Evolutionary conservation across 2,113 vertebrate genomes (phyloP).

Genomic region (Elachura formosa): DNA sequence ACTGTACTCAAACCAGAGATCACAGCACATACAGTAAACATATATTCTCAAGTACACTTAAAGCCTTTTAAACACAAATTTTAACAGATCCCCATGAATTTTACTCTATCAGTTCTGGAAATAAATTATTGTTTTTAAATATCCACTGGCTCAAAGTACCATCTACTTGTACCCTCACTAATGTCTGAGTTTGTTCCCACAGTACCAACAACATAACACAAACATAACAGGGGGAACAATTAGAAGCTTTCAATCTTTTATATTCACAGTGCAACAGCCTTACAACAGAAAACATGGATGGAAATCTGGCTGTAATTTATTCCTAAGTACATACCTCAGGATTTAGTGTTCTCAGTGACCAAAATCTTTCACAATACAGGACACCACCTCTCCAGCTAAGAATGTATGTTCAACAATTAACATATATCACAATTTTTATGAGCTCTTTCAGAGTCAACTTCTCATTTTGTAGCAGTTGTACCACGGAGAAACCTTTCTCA

Average conservation of each 20-base stretch:
- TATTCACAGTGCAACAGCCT: neutral
- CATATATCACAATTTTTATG: neutral
- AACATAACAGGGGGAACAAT: neutral
- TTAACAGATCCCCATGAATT: neutral
- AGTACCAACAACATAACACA: constrained; percentile 39
- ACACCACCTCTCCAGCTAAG: neutral
- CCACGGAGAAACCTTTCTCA: neutral
- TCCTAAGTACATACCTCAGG: neutral
- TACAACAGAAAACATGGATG: neutral
- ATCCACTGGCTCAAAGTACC: constrained; percentile 29
- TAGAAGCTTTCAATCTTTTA: neutral
- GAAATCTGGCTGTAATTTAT: neutral
- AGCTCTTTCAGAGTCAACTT: neutral
- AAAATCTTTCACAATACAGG: neutral
- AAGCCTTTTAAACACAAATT: constrained; percentile 62
- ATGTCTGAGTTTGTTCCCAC: constrained; percentile 20
- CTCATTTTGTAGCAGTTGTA: neutral
- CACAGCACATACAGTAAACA: too few species aligned
- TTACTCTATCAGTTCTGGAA: constrained; percentile 18
- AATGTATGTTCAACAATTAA: neutral
- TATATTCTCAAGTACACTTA: neutral
- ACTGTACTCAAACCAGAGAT: neutral
- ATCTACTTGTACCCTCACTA: constrained; percentile 28
- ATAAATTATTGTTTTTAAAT: constrained; percentile 66
- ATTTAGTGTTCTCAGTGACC: neutral